phyloP scores from a whole-genome alignment of 2,888 invertebrate species.

The Teinopalpus imperialis region DNA sequence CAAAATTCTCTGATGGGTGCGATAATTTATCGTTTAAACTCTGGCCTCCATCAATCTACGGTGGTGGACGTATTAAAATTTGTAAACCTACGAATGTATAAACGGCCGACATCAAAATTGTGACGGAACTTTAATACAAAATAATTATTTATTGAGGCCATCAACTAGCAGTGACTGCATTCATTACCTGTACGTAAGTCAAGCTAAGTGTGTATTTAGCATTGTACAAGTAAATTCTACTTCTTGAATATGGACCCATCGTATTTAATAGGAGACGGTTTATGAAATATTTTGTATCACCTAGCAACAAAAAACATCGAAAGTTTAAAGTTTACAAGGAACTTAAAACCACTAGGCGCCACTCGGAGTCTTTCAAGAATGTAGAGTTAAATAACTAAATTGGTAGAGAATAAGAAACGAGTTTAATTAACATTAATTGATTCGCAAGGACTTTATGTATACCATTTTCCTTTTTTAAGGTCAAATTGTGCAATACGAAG shows the following conservation, averaged over 20 bases:
- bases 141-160: slow-evolving; percentile 71
- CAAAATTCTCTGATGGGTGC: no score
- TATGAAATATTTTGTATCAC: no score
- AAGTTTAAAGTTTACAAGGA: no score
- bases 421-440: slow-evolving; percentile 10
- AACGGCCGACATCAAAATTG: slow-evolving; percentile 33
- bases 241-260: neutral
- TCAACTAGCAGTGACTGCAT: slow-evolving; percentile 59
- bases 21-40: no score
- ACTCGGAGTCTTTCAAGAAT: neutral
- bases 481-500: neutral
- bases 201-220: slow-evolving; percentile 6
- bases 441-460: slow-evolving; percentile 8
- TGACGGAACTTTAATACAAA: slow-evolving; percentile 55
- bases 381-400: neutral
- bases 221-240: slow-evolving; percentile 9
- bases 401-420: neutral
- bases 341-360: no score
- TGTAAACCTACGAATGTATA: no score
- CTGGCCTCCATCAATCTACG: no score
- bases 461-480: slow-evolving; percentile 6
- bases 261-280: slow-evolving; percentile 2
- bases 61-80: no score
- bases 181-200: slow-evolving; percentile 44
- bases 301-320: no score